phyloP scores from a whole-genome alignment of 2,797 vertebrate species.

The Sebastes matsubarae region DNA sequence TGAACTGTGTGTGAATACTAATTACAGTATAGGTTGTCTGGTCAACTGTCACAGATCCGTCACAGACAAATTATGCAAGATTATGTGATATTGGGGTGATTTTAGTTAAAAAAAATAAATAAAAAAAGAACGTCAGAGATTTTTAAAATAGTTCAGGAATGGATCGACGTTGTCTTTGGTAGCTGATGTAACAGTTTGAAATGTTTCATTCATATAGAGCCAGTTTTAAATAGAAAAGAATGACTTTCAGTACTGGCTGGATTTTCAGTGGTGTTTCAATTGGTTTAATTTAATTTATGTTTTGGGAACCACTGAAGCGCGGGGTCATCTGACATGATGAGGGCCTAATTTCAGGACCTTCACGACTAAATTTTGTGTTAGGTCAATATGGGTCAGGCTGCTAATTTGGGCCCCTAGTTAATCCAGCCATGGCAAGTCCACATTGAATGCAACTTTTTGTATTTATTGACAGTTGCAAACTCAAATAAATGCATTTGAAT shows the following conservation, averaged over 20 bases:
- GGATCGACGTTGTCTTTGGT: neutral
- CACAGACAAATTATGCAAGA: neutral
- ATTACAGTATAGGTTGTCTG: neutral
- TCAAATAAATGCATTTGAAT: neutral
- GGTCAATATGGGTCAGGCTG: too few species aligned
- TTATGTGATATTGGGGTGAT: neutral
- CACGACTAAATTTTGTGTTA: neutral
- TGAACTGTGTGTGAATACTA: neutral
- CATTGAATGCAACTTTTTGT: neutral
- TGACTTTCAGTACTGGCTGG: neutral
- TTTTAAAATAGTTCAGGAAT: neutral
- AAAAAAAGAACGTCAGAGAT: neutral
- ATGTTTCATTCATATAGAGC: neutral
- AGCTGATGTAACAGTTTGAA: slow-evolving; percentile 33
- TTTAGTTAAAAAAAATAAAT: too few species aligned
- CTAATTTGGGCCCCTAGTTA: neutral
- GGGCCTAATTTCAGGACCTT: neutral
- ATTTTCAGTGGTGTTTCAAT: neutral
- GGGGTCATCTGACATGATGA: neutral
- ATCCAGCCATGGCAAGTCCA: neutral
- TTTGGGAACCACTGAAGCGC: neutral
- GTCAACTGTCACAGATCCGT: neutral
- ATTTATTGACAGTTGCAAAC: neutral
- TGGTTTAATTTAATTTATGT: neutral
- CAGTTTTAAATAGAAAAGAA: neutral